Evolutionary conservation across 1,140 invertebrate genomes (phyloP), one percentile per base, ranked within the genome.

Genomic region (Lanistes nyassanus): DNA sequence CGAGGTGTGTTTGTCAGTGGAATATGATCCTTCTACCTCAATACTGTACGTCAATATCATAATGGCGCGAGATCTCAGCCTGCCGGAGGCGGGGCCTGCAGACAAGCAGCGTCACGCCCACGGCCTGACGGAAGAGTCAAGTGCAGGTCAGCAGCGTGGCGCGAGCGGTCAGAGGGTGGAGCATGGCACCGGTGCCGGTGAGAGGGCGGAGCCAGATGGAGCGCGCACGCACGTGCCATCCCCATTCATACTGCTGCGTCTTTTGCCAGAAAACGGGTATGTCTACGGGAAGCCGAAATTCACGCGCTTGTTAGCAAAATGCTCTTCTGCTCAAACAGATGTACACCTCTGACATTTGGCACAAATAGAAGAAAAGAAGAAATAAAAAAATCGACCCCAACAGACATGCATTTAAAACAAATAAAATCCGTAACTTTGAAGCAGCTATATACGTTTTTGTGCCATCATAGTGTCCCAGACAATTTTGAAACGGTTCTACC

Each of bases 11-110:
- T 56, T 72, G 21, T 72, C 55, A 13, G 19, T 72, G 5, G 70
- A 72, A 29, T 72, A 72, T 55, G 56, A 72, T 56, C 70, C 70
- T 37, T 23, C 55, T 34, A 72, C 42, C 2, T 55, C 70, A 34
- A 26, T 72, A 3, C 55, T 72, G 36, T 72, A 42, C 55, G 70
- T 72, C 70, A 72, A 55, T 3, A 16, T 72, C 34, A n/a, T 58
- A 19, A 36, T 34, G 70, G 70, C 55, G 29, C 55, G 56, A 37
- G 70, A 60, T n/a, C 70, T 72, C n/a, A 56, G 55, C 6, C 19
- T 72, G 21, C 70, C 70, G 11, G 55, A 60, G 37, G 29, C 56
- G 56, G 56, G 56, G n/a, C 29, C 56, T 31, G 29, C 56, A n/a
- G n/a, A n/a, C 9, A 31, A 60, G 9, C n/a, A 9, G 11, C 42